Evolutionary conservation across 2,113 vertebrate species (phyloP), one percentile per base, ranked within the genome.

Genomic region (Ictalurus punctatus): DNA sequence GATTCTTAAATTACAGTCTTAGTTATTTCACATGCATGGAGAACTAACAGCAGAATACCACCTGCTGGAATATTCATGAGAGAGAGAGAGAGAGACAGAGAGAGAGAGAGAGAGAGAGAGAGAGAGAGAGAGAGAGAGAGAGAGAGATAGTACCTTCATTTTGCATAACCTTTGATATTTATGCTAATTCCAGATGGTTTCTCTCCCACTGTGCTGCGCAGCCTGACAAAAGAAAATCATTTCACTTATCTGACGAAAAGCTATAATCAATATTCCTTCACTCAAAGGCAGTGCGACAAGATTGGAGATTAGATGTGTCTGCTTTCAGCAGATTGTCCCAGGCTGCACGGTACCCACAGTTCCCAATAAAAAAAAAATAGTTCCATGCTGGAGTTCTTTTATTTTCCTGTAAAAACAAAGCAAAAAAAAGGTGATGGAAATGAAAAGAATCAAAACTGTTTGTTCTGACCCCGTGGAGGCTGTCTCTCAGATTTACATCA

Each of bases 151-250:
- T 79, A 88, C 85, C 61, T 65, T 91, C 90, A 73, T 92, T 95
- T 93, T 93, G 89, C 90, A 93, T 92, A 93, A 92, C 92, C 86
- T 90, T 89, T 93, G 93, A 95, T 94, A 95, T 94, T 94, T 93
- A 95, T 95, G 94, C 91, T 94, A 94, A 95, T 95, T 90, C 92
- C 88, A 91, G 91, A 92, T 89, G 86, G 44, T 59, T 86, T 87
- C 89, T 86, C 91, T 93, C 90, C 91, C 92, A 81, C 89, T 90
- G 90, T 37, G 10, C 83, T 86, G 84, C 88, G 89, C 44, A 6
- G 81, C 69, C 89, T 86, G 85, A 91, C 91, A 87, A 87, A 90
- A 90, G 91, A 93, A 91, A 93, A 93, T 92, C 67, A 90, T 94
- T 94, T 94, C 87, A 90, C 93, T 93, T 92, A 91, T 94, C 90